Conservation (phyloP, 2,113 vertebrate genomes). For the Orcinus orca region DNA sequence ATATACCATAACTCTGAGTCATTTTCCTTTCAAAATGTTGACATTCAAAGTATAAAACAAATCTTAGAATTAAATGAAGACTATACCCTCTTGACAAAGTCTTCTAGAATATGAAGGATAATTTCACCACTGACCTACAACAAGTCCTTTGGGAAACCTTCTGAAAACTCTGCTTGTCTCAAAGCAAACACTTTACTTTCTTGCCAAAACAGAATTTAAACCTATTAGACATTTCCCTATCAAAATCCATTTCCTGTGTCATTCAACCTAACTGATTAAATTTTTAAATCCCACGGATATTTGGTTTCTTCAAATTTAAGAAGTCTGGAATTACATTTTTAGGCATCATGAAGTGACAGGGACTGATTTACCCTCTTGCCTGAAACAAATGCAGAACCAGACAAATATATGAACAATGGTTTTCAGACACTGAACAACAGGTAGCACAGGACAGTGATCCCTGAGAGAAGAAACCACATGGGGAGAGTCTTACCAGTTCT, state of each 20-base stretch:
- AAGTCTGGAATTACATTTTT: background rate
- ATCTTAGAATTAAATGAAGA: background rate
- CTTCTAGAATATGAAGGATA: background rate
- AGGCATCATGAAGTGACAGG: background rate
- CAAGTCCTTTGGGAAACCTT: background rate
- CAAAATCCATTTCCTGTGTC: background rate
- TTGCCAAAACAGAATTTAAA: background rate
- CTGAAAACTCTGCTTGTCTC: background rate
- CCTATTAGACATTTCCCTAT: background rate
- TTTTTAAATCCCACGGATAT: background rate
- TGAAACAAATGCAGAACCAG: background rate
- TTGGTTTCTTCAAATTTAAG: constrained; percentile 28
- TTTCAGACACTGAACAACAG: background rate
- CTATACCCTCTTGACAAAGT: background rate
- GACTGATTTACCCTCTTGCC: background rate
- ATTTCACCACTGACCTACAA: background rate
- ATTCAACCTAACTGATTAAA: background rate
- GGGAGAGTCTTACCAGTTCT: background rate
- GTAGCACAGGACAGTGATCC: background rate
- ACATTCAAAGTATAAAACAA: background rate
- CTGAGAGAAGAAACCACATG: background rate
- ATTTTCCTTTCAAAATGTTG: constrained; percentile 10
- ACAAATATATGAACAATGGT: background rate
- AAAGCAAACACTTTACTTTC: background rate
- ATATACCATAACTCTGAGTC: background rate